phyloP scores from a whole-genome alignment of 2,888 invertebrate species.

The Toxonevra muliebris region DNA sequence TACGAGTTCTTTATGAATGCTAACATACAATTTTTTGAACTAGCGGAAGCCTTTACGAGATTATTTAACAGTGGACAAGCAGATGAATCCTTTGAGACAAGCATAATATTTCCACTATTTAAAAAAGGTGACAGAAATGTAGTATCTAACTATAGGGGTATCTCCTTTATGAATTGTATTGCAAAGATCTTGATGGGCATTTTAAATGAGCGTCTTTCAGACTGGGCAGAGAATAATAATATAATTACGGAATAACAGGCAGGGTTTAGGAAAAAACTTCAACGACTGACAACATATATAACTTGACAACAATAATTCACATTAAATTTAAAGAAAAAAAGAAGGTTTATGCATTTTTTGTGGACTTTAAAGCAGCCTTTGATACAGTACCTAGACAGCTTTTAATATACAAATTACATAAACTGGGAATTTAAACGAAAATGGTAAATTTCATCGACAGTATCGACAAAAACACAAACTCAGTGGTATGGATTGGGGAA shows the following conservation, averaged over 20 bases:
- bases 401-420: slow-evolving; percentile 1
- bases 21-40: not conserved
- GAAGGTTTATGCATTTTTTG: no score
- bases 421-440: not conserved
- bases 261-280: not conserved
- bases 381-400: not conserved
- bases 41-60: not conserved
- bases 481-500: not conserved
- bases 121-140: not conserved
- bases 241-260: not conserved
- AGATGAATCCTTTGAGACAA: not conserved
- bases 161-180: slow-evolving; percentile 1
- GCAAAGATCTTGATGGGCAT: not conserved
- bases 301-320: no score
- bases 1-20: no score
- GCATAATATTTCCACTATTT: not conserved
- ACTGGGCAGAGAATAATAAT: not conserved
- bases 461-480: not conserved
- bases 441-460: no score
- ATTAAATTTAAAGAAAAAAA: no score
- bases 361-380: no score
- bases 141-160: no score
- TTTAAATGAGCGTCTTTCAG: not conserved
- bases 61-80: not conserved
- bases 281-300: no score